Conservation (phyloP, 2,888 invertebrate genomes). For the Neoaliturus tenellus region DNA sequence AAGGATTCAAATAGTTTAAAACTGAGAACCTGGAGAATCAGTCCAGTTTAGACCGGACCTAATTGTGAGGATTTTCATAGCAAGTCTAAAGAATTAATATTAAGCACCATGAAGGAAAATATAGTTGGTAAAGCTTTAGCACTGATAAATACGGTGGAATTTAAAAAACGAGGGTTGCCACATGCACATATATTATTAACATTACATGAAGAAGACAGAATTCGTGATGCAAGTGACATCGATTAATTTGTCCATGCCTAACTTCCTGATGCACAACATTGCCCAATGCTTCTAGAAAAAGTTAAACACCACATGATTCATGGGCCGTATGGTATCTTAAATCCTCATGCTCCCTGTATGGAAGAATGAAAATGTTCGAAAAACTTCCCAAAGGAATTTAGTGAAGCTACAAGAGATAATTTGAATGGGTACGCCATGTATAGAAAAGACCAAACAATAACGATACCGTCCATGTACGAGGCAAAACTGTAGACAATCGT, state of each 20-base stretch:
- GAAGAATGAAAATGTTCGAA: constrained; percentile 31
- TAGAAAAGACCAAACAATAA: constrained; percentile 48
- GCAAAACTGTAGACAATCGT: constrained; percentile 59
- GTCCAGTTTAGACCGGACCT: background rate
- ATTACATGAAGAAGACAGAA: constrained; percentile 39
- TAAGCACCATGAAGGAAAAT: background rate
- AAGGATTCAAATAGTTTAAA: background rate
- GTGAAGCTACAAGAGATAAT: background rate
- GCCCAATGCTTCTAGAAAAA: constrained; percentile 6
- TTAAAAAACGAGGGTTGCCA: background rate
- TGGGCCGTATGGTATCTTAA: constrained; percentile 52
- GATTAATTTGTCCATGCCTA: constrained; percentile 9
- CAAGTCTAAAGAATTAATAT: background rate
- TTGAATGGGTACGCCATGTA: constrained; percentile 36
- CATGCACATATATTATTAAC: constrained; percentile 54
- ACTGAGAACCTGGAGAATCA: background rate
- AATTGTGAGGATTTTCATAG: background rate
- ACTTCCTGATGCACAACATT: background rate
- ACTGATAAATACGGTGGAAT: background rate
- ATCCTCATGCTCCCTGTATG: constrained; percentile 53
- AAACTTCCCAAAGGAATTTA: constrained; percentile 1
- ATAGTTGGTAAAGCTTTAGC: background rate
- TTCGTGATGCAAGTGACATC: constrained; percentile 12
- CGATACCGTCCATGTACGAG: constrained; percentile 60
- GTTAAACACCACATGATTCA: constrained; percentile 55